These are phyloP conservation scores for Pseudorhiza aurosa DNA, from an alignment of 30 jellyfish, hydroid and myxozoan species.

Conservation along the genomic window DNA sequence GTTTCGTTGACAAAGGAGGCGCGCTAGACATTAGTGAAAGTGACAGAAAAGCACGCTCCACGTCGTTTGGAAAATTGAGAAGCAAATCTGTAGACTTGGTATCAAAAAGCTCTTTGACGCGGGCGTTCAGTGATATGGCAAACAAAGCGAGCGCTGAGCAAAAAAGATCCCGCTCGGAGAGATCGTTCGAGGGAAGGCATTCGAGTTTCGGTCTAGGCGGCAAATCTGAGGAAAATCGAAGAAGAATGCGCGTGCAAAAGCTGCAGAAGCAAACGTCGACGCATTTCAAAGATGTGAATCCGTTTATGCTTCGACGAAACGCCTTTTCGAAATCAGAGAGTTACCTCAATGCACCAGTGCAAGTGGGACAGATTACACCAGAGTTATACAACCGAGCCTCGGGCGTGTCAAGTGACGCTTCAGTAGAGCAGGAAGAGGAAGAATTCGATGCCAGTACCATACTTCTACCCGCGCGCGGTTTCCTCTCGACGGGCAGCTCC, in stretches of 20 bases:
- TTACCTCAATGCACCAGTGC: not conserved
- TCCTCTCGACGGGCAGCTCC: constrained; percentile 6
- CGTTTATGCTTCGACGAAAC: constrained; percentile 33
- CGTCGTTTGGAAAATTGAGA: not conserved
- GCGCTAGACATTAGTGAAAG: not conserved
- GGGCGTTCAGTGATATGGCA: not conserved
- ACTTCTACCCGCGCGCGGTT: constrained; percentile 11
- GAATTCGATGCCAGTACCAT: not conserved
- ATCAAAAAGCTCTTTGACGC: not conserved
- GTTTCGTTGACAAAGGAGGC: not conserved
- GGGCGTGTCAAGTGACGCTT: not conserved
- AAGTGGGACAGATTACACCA: constrained; percentile 9
- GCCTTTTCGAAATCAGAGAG: constrained; percentile 41
- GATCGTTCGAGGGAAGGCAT: not conserved
- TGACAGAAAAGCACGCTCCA: not conserved
- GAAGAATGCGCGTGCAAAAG: not conserved
- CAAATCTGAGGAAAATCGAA: not conserved
- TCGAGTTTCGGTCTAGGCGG: not conserved
- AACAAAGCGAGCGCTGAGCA: no score
- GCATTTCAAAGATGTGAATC: constrained; percentile 12
- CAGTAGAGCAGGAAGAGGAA: not conserved
- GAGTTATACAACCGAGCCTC: not conserved
- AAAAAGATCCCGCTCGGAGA: no score
- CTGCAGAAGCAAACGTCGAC: not conserved
- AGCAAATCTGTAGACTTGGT: not conserved